phyloP scores from a whole-genome alignment of 2,888 invertebrate species.

The Folsomia candida region DNA sequence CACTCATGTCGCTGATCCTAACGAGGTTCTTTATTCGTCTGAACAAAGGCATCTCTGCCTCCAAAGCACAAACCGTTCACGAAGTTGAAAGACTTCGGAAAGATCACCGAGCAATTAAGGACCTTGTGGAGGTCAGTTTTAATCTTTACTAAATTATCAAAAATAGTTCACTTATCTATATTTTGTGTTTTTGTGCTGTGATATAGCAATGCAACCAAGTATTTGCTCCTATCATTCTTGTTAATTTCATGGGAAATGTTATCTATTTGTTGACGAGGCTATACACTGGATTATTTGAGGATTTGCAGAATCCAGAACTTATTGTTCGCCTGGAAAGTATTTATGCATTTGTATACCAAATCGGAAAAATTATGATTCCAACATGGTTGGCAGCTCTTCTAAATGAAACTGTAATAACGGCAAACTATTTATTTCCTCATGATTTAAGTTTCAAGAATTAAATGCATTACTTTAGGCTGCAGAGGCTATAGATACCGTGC shows the following conservation, averaged over 20 bases:
- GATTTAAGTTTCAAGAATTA: conserved; percentile 1
- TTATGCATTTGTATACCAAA: conserved; percentile 32
- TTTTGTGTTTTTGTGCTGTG: neutral
- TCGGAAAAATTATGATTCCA: conserved; percentile 34
- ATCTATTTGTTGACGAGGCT: conserved; percentile 32
- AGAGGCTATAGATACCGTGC: conserved; percentile 27
- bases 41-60: conserved; percentile 22
- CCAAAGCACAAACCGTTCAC: conserved; percentile 6
- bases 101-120: conserved; percentile 30
- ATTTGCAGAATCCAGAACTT: conserved; percentile 22
- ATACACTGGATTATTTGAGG: conserved; percentile 28
- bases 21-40: conserved; percentile 27
- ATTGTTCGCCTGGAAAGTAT: conserved; percentile 24
- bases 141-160: too few relatives aligned
- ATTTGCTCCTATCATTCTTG: conserved; percentile 36
- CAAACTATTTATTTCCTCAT: neutral
- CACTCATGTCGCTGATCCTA: conserved; percentile 25
- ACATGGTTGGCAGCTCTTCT: conserved; percentile 38
- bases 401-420: conserved; percentile 30
- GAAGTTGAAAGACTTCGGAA: conserved; percentile 30
- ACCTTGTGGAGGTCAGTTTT: conserved; percentile 32
- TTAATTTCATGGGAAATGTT: conserved; percentile 36
- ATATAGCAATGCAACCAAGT: conserved; percentile 32
- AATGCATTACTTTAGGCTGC: conserved; percentile 27
- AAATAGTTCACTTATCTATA: too few relatives aligned